Evolutionary conservation across 2,797 vertebrate genomes (phyloP), one percentile per base, ranked within the genome.

Genomic region (Eulemur rubriventer): DNA sequence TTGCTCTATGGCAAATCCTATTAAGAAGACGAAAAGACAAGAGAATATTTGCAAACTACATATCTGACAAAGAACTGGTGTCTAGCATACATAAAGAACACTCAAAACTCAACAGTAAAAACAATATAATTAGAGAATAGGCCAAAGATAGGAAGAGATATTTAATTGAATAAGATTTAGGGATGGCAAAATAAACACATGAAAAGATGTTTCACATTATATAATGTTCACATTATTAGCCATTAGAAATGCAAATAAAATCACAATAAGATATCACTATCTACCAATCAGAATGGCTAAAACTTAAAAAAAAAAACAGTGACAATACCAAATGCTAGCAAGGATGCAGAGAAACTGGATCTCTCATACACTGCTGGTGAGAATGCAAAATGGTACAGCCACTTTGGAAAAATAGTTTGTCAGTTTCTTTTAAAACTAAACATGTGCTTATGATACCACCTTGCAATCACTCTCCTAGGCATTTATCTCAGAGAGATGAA

Each of bases 351-450:
- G 69, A 69, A 69, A 75, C n/a, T 50, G 43, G 75, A 91, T 67
- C 48, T 81, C 61, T 94, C 76, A 85, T 86, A 70, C 13, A 69
- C 63, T 93, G 70, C 52, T 89, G 30, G n/a, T 83, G 33, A 76
- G 59, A 95, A 69, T 30, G 35, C 28, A 78, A 94, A 89, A 96
- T 76, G 17, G 8, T 93, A 26, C 7, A 83, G 33, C 7, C 41
- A 81, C 35, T 91, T 75, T 61, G 70, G 50, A 91, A 75, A 95
- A 76, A 63, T 16, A 33, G 33, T 59, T 41, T 69, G 22, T 57
- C 20, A 67, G 7, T 55, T 83, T 89, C 43, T 63, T 93, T 92
- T 76, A 82, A 95, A 95, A 35, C 50, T 69, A 88, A 82, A 88
- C 22, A 82, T 73, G 35, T 9, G 24, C 17, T 89, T 89, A 72